Conservation (phyloP, 2,888 invertebrate species). For the Ernsta delagoae region DNA sequence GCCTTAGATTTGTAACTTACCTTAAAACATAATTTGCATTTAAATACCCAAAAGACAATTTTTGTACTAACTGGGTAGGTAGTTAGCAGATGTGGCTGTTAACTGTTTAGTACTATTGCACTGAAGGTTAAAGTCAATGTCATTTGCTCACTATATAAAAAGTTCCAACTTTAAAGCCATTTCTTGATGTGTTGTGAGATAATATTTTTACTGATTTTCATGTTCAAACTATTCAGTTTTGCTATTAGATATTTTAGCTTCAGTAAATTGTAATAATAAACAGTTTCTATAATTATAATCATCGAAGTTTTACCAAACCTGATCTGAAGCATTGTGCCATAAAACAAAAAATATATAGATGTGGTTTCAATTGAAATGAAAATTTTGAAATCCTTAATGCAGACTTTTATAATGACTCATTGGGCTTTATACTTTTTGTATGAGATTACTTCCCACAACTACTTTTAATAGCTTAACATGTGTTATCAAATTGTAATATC, state of each 20-base stretch:
- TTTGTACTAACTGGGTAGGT: neutral
- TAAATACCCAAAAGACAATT: conserved; percentile 1
- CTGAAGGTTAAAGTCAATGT: conserved; percentile 50
- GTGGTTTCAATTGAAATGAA: neutral
- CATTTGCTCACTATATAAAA: conserved; percentile 42
- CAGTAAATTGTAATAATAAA: conserved; percentile 26
- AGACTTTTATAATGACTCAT: neutral
- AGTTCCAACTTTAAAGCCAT: conserved; percentile 46
- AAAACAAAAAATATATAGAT: conserved; percentile 17
- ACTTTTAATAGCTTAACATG: neutral
- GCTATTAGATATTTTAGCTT: conserved; percentile 37
- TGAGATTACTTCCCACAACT: neutral
- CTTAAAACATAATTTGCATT: neutral
- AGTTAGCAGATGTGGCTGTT: no score
- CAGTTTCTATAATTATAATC: neutral
- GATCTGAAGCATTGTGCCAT: conserved; percentile 31
- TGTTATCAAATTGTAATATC: neutral
- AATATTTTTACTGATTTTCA: neutral
- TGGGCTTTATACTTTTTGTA: neutral
- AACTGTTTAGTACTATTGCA: neutral
- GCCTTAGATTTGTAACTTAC: no score
- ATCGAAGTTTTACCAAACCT: neutral
- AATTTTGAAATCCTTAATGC: neutral
- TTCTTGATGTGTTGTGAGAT: conserved; percentile 40
- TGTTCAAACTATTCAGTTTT: neutral